Evolutionary conservation across 2,888 invertebrate species (phyloP).

Genomic region (Philereme vetulata): DNA sequence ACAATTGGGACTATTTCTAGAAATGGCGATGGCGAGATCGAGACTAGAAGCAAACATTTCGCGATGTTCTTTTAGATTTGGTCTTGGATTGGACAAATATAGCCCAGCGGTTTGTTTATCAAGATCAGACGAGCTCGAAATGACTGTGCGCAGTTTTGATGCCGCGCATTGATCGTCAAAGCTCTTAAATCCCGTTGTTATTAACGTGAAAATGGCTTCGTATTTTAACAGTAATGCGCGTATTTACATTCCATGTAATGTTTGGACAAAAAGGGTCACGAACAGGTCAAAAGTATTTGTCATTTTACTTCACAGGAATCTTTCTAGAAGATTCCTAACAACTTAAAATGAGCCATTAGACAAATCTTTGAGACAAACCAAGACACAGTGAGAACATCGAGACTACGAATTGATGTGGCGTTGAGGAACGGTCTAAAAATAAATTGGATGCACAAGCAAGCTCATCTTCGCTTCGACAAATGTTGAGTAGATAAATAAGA

Average conservation of each 20-base stretch:
- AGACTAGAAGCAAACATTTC: slow-evolving; percentile 34
- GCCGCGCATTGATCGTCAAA: slow-evolving; percentile 17
- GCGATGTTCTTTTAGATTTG: slow-evolving; percentile 29
- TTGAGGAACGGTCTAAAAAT: slow-evolving; percentile 65
- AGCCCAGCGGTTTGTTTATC: slow-evolving; percentile 21
- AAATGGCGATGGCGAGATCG: slow-evolving; percentile 64
- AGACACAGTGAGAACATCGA: slow-evolving; percentile 29
- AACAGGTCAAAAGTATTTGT: slow-evolving; percentile 9
- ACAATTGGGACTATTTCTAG: slow-evolving; percentile 72
- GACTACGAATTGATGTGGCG: slow-evolving; percentile 51
- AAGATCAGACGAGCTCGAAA: slow-evolving; percentile 19
- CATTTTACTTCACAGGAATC: neutral
- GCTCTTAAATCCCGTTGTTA: slow-evolving; percentile 20
- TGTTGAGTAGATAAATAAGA: slow-evolving; percentile 36
- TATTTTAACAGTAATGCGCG: slow-evolving; percentile 11
- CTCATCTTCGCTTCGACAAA: slow-evolving; percentile 21
- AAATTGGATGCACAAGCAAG: slow-evolving; percentile 43
- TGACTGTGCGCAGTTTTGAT: slow-evolving; percentile 23
- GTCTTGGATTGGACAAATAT: slow-evolving; percentile 22
- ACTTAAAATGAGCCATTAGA: slow-evolving; percentile 12
- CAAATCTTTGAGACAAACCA: slow-evolving; percentile 14
- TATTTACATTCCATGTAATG: slow-evolving; percentile 13
- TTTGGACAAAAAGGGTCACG: slow-evolving; percentile 17
- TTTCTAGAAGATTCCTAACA: slow-evolving; percentile 15
- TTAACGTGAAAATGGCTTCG: slow-evolving; percentile 19